These are phyloP conservation scores for Menura novaehollandiae DNA, from an alignment of 2,113 vertebrate species.

Conservation along the genomic window DNA sequence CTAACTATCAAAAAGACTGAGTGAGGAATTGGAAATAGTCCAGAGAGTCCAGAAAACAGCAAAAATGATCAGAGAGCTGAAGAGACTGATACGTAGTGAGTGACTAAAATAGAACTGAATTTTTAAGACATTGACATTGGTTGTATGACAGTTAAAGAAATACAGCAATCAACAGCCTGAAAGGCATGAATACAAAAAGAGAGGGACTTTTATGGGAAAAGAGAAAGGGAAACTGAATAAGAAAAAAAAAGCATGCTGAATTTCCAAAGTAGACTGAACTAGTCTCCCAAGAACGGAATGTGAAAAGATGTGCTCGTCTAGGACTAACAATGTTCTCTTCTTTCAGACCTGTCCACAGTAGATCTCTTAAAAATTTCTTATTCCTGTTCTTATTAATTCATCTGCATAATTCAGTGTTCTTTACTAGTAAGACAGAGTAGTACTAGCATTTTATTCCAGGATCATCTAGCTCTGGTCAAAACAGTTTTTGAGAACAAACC, in stretches of 20 bases:
- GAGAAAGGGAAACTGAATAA: not conserved
- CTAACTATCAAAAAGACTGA: not conserved
- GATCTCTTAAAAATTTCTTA: not conserved
- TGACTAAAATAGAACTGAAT: conserved; percentile 50
- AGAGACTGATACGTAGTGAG: not conserved
- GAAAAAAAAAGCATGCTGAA: not conserved
- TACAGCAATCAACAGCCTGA: not conserved
- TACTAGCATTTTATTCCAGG: not conserved
- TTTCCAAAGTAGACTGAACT: not conserved
- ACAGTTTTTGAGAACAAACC: not conserved
- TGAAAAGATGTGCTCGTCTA: not conserved
- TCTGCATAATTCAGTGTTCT: not conserved
- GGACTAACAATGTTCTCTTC: not conserved
- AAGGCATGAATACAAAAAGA: not conserved
- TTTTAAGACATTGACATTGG: conserved; percentile 17
- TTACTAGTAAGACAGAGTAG: fast-evolving
- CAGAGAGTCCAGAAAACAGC: not conserved
- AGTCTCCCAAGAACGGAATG: not conserved
- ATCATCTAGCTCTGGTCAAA: not conserved
- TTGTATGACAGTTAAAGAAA: conserved; percentile 27
- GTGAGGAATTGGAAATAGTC: not conserved
- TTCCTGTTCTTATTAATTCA: not conserved
- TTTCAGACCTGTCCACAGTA: not conserved
- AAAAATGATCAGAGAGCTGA: not conserved
- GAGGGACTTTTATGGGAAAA: not conserved